Evolutionary conservation across 2,113 vertebrate genomes (phyloP), one percentile per base, ranked within the genome.

Genomic region (Malurus alboscapulatus): DNA sequence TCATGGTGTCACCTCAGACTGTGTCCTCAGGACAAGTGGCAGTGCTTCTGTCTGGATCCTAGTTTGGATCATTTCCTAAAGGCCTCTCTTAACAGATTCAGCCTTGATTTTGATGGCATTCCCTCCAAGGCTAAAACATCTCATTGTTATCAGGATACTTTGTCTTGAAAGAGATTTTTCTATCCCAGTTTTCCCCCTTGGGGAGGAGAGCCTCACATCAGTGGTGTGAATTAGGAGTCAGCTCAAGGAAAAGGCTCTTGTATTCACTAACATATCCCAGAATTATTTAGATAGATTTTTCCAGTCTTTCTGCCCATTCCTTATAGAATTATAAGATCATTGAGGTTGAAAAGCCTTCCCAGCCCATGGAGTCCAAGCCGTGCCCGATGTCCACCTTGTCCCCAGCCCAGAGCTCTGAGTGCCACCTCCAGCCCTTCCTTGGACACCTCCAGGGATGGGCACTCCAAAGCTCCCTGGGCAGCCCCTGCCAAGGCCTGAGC

Each of bases 231-330:
- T 88, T 42, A 59, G 72, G 44, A 53, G 32, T 15, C 51, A 38
- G 26, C 47, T 82, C 19, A 42, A 40, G 27, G 27, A 38, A 68
- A 50, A 84, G 12, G 14, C 38, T 59, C 5, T 6, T 73, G 66
- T 54, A 19, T 82, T 29, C 50, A 50, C 20, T 54, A 15, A 79
- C 17, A 16, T 20, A 40, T 51, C 38, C 17, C 9, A 36, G 30
- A 1, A 4, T 22, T 6, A 0, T 1, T 4, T 3, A 50, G 34
- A 38, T 38, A 38, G 38, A 38, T 38, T 38, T 38, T 38, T 11
- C 38, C 38, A 38, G 38, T 38, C 38, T 38, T 38, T 38, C 38
- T 38, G 38, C 38, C 38, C 38, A 38, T 38, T 38, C 38, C 38
- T 38, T 38, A 38, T 38, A 38, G 38, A 38, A 38, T 38, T 38